Evolutionary conservation across 2,113 vertebrate genomes (phyloP), one percentile per base, ranked within the genome.

Genomic region (Columba janthina): DNA sequence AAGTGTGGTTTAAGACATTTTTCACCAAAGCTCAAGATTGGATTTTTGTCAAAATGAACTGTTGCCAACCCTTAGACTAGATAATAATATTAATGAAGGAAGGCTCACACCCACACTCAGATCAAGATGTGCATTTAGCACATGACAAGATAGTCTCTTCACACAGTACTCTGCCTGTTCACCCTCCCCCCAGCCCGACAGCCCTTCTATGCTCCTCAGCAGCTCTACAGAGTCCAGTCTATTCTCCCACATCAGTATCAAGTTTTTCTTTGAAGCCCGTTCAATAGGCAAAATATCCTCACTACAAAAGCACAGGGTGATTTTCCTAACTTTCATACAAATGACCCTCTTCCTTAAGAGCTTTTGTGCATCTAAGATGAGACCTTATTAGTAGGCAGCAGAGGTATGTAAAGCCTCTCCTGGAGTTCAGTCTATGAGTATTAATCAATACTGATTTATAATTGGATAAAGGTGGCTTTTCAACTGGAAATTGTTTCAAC

Each of bases 361-460:
- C 20, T 80, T 92, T 56, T 66, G 69, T 71, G 34, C 36, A 71
- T 64, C 42, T 48, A 40, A 92, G 26, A 85, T 72, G 62, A 82
- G 67, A 72, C 44, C 50, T 77, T 66, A 84, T 62, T 89, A 90
- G 69, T 10, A 86, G 48, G 36, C 64, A 87, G 61, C 81, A 93
- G 34, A 81, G 26, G 42, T n/a, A 75, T 10, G 25, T 67, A 71
- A 85, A 88, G 40, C 31, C 46, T 89, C 60, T 90, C 46, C 83
- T 84, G 29, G 4, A 94, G 36, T 46, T 25, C 51, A 81, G 44
- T 90, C 67, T 56, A 84, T 88, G 69, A 92, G 69, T 73, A 44
- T 50, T 90, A 92, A 92, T 82, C 79, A 95, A 79, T 90, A 89
- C 50, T 94, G 76, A 78, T 76, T 90, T 89, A 77, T 58, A 92